Conservation (phyloP, 2,113 vertebrate genomes). For the Hepsetus odoe region DNA sequence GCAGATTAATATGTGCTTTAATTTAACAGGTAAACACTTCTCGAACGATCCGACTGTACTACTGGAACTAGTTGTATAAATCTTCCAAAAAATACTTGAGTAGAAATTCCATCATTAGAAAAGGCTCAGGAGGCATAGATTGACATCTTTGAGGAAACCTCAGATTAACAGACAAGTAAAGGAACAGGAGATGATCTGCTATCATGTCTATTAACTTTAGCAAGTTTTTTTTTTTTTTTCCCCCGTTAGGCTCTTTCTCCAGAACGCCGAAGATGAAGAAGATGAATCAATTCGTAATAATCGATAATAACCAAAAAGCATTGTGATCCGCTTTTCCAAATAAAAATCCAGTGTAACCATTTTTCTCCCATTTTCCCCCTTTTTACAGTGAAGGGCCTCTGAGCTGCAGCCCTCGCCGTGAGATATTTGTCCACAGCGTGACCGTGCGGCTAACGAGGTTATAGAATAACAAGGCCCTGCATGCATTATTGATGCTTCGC, state of each 20-base stretch:
- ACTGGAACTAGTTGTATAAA: too few species aligned
- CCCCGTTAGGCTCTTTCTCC: neutral
- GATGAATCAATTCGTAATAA: conserved; percentile 15
- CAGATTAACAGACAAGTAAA: too few species aligned
- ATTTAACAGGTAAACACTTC: too few species aligned
- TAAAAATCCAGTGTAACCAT: conserved; percentile 73
- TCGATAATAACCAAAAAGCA: conserved; percentile 4
- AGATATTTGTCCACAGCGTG: conserved; percentile 93
- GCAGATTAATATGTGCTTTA: too few species aligned
- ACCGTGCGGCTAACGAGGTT: conserved; percentile 80
- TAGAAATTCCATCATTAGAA: too few species aligned
- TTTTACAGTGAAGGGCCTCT: conserved; percentile 68
- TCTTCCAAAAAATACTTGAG: too few species aligned
- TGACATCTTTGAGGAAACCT: too few species aligned
- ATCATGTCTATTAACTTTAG: neutral
- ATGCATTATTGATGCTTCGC: conserved; percentile 89
- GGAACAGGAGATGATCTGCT: neutral
- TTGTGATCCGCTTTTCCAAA: conserved; percentile 64
- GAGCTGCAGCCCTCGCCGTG: conserved; percentile 79
- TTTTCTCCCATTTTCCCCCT: conserved; percentile 23
- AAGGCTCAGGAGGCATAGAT: too few species aligned
- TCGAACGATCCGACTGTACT: too few species aligned
- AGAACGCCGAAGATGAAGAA: neutral
- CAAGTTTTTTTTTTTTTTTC: neutral
- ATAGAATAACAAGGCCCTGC: conserved; percentile 85